Evolutionary conservation across 2,888 invertebrate species (phyloP).

Genomic region (Heliconius charithonia): DNA sequence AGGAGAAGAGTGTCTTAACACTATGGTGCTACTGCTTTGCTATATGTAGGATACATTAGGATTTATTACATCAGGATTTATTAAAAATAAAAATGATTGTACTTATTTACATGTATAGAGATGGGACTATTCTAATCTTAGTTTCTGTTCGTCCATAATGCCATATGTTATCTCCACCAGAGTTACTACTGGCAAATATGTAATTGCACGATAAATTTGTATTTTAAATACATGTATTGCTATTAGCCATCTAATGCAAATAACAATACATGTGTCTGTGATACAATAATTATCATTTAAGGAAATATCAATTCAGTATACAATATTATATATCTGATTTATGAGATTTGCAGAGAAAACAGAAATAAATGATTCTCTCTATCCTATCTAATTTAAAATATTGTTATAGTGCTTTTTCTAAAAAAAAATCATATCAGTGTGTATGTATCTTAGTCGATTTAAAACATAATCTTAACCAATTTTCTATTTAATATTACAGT

Average conservation of each 20-base stretch:
- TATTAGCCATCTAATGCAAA: no score
- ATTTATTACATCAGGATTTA: not conserved
- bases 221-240: no score
- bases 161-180: no score
- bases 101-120: not conserved
- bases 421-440: not conserved
- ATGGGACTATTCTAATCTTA: not conserved
- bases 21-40: not conserved
- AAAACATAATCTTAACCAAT: not conserved
- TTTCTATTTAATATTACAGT: conserved; percentile 54
- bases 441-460: not conserved
- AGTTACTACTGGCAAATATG: no score
- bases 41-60: not conserved
- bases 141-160: no score
- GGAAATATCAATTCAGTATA: not conserved
- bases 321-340: no score
- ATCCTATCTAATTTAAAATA: no score
- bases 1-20: not conserved
- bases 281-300: not conserved
- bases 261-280: not conserved
- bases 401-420: no score
- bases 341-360: no score
- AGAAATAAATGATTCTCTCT: no score
- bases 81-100: not conserved
- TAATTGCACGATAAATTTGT: no score